Evolutionary conservation across 37 sponge, comb jelly and placozoan genomes (phyloP), one percentile per base, ranked within the genome.

Genomic region (Oopsacas minuta): DNA sequence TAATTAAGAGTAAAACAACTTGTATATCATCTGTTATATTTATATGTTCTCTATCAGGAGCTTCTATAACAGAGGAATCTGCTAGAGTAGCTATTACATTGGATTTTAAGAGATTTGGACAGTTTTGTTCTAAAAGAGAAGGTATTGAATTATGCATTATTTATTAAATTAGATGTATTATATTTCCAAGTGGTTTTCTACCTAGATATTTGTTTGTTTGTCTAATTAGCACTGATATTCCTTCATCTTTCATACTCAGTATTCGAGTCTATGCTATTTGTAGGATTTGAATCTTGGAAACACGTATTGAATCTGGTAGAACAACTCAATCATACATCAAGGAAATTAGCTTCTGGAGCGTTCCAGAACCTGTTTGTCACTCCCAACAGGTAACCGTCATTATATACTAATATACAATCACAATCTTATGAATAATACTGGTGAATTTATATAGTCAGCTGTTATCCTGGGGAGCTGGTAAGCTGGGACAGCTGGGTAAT

Each of bases 401-500:
- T 42, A 42, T 42, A 42, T 42, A 42, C 49, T 42, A 42, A 42
- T n/a, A n/a, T n/a, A n/a, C n/a, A n/a, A n/a, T n/a, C n/a, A n/a
- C n/a, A n/a, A n/a, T n/a, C n/a, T n/a, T n/a, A n/a, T n/a, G n/a
- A n/a, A n/a, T n/a, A n/a, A n/a, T n/a, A n/a, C n/a, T 12, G 22
- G 28, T 61, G 28, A 25, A 5, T 61, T n/a, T 61, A 5, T 61
- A 5, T 42, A 85, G 86, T 0, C 61, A 39, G 17, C 32, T 90
- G 82, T 38, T 87, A 36, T 87, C 88, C 12, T 90, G 91, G 91
- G 91, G 91, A 53, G 88, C 91, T 82, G 91, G 91, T 7, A 36
- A 36, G 38, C 88, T 90, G 52, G 91, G 91, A 0, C 91, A 90
- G 83, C 83, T 90, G 36, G 91, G 92, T 49, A 90, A 92, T 37